Percentiles rank a stretch among this genome's conserved stretches.
Conservation (phyloP, 2,113 vertebrate species). For the Varanus komodoensis region DNA sequence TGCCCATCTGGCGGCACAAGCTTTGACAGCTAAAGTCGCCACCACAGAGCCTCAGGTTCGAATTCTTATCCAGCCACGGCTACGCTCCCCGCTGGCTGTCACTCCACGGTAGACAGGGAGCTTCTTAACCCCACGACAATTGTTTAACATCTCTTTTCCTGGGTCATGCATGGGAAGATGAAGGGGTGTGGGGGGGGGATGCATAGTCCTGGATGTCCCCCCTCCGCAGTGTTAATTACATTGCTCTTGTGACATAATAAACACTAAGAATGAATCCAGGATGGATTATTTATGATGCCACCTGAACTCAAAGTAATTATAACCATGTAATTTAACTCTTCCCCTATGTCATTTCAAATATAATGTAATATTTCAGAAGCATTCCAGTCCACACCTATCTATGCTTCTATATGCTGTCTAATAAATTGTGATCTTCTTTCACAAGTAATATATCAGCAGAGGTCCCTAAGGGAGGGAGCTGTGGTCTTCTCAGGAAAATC, state of each 20-base stretch:
- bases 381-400: constrained; percentile 61
- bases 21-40: not conserved
- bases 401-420: constrained; percentile 54
- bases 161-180: not conserved
- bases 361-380: constrained; percentile 71
- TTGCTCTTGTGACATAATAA: constrained; percentile 71
- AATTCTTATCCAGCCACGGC: not conserved
- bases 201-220: not conserved
- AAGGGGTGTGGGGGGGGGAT: not conserved
- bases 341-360: constrained; percentile 70
- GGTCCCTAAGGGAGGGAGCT: constrained; percentile 69
- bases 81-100: no score
- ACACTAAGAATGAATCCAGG: constrained; percentile 55
- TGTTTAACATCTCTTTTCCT: not conserved
- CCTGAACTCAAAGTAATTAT: constrained; percentile 76
- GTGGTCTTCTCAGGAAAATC: constrained; percentile 69
- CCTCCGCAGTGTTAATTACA: constrained; percentile 63
- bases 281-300: constrained; percentile 72
- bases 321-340: constrained; percentile 70
- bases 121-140: not conserved
- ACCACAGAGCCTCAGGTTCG: not conserved
- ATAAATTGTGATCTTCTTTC: constrained; percentile 73
- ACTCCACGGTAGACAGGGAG: not conserved
- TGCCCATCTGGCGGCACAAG: not conserved
- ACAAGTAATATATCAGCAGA: constrained; percentile 68